A percentile compares a stretch with the other conserved stretches of the same genome.
Evolutionary conservation across 23 tunicate species (phyloP).

Genomic region (Trididemnum nubilum): DNA sequence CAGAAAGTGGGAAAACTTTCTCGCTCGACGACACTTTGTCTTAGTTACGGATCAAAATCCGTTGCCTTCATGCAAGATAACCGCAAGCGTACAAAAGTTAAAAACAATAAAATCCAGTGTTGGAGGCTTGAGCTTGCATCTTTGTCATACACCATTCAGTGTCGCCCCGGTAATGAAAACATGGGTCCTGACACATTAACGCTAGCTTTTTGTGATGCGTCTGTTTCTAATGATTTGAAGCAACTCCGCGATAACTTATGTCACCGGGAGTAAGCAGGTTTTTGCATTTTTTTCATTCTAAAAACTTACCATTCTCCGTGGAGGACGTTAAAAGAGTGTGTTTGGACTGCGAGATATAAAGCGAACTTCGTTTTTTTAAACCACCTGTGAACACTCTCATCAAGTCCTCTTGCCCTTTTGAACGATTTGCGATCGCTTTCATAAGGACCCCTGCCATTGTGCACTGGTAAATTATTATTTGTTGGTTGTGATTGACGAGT

Average conservation of each 20-base stretch:
- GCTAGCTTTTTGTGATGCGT: neutral
- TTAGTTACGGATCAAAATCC: slow-evolving; percentile 29
- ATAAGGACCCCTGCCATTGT: neutral
- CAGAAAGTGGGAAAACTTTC: slow-evolving; percentile 18
- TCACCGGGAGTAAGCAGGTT: neutral
- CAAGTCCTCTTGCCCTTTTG: neutral
- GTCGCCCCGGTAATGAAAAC: slow-evolving; percentile 18
- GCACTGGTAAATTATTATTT: neutral
- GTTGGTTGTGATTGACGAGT: neutral
- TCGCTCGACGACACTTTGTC: neutral
- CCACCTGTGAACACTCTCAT: neutral
- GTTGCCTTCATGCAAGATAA: too few species aligned
- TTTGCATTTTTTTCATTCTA: neutral
- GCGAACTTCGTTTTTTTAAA: neutral
- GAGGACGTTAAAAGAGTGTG: neutral
- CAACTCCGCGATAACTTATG: neutral
- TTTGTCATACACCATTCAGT: neutral
- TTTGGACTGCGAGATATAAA: too few species aligned
- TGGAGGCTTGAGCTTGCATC: slow-evolving; percentile 26
- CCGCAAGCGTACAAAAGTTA: too few species aligned
- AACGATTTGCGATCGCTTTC: neutral
- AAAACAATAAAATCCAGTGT: slow-evolving; percentile 17
- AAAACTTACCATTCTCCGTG: neutral
- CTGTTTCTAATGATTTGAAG: neutral
- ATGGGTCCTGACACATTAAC: slow-evolving; percentile 26